Evolutionary conservation across 2,888 invertebrate species (phyloP), one percentile per base, ranked within the genome.

Genomic region (Seira musarum): DNA sequence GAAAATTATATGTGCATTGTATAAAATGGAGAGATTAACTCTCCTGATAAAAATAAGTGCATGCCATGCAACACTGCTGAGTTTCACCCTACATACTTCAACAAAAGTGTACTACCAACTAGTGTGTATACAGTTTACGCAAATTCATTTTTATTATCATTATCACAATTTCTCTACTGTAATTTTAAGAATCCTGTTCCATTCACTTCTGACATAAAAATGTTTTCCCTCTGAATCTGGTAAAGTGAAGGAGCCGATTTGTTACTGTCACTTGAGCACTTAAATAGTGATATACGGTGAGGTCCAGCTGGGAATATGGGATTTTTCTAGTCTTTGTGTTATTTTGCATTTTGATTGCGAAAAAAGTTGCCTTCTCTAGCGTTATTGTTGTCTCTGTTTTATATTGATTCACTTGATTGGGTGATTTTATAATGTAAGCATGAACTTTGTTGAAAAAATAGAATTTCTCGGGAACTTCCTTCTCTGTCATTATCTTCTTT

Each of bases 181-280:
- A 40, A 40, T 40, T 8, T n/a, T 13, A 40, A 8, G 40, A 8
- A 40, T 40, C 40, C 40, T 40, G 40, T 13, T 40, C 40, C 13
- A 13, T 40, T 40, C 40, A 6, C 40, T 8, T 40, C 6, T 8
- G 13, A 40, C 40, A 40, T 40, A 40, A 40, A 40, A 40, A 40
- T 40, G 13, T 40, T 13, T 21, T 67, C 46, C 46, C 13, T n/a
- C 21, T 22, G 46, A 40, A 67, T 10, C 8, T 24, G 57, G 65
- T 22, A 30, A 69, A 49, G 49, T 21, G 49, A 69, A 69, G 68
- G 22, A 53, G 68, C 68, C 68, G 68, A 69, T 69, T 69, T 69
- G 68, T 69, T 53, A 69, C 53, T 69, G 68, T 57, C 68, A 69
- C 57, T 69, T 69, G 21, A 25, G 8, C 13, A 57, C 40, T 40